phyloP scores from a whole-genome alignment of 2,113 vertebrate species.

The Eubucco bourcierii region DNA sequence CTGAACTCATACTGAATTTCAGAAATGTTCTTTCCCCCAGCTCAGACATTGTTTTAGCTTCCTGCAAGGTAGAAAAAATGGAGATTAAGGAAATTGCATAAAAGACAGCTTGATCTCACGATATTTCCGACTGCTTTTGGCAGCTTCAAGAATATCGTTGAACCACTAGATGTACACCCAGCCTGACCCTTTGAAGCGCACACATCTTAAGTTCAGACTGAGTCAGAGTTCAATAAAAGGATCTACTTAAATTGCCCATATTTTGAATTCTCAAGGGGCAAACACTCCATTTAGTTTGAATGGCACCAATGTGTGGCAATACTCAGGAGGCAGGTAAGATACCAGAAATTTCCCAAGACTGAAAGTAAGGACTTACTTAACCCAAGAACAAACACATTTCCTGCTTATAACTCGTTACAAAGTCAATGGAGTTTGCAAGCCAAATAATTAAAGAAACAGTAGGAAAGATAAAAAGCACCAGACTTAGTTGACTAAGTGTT shows the following conservation, averaged over 20 bases:
- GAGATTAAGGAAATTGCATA: background rate
- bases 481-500: background rate
- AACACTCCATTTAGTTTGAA: background rate
- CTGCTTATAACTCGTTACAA: background rate
- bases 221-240: slow-evolving; percentile 19
- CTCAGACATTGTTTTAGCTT: background rate
- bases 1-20: background rate
- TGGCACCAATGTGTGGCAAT: background rate
- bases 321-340: background rate
- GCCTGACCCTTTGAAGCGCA: slow-evolving; percentile 21
- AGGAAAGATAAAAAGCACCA: background rate
- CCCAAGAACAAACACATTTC: background rate
- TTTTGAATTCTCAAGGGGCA: slow-evolving; percentile 36
- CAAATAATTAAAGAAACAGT: background rate
- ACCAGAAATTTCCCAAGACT: background rate
- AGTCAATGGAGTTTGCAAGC: background rate
- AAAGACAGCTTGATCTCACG: background rate
- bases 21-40: background rate
- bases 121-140: slow-evolving; percentile 35
- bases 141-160: background rate
- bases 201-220: background rate
- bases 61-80: background rate
- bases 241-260: slow-evolving; percentile 17
- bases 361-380: background rate
- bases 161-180: slow-evolving; percentile 1